These are phyloP conservation scores for Lypha dubia DNA, from an alignment of 2,888 invertebrate species.

Conservation along the genomic window DNA sequence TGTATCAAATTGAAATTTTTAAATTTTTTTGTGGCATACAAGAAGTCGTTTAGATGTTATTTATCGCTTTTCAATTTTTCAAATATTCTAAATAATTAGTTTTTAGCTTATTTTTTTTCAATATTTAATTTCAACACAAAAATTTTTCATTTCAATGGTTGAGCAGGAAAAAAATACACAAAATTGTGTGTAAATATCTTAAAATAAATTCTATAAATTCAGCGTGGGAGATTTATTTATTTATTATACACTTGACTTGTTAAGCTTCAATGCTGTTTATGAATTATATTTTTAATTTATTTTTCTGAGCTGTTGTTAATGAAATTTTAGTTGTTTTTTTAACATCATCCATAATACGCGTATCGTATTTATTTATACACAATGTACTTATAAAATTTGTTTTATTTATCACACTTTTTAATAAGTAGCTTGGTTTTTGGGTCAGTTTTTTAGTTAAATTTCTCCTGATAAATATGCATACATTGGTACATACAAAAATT, in stretches of 20 bases:
- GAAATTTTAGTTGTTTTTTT: constrained; percentile 31
- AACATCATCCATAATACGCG: constrained; percentile 32
- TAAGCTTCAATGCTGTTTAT: constrained; percentile 26
- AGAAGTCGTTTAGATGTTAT: no score
- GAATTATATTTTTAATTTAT: constrained; percentile 12
- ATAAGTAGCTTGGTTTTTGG: constrained; percentile 64
- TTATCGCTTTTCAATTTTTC: neutral
- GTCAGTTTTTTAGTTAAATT: constrained; percentile 62
- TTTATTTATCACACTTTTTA: constrained; percentile 59
- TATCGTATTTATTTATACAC: constrained; percentile 8
- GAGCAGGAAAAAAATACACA: neutral
- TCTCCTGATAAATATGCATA: constrained; percentile 52
- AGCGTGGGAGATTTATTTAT: constrained; percentile 65
- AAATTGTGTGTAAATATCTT: neutral
- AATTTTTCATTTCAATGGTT: neutral
- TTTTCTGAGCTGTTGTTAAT: constrained; percentile 37
- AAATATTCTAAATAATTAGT: neutral
- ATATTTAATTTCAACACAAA: neutral
- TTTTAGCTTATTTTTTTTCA: neutral
- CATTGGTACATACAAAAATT: no score
- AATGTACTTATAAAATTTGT: neutral
- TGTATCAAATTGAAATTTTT: no score
- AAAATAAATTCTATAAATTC: neutral
- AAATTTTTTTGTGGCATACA: no score
- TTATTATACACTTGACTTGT: constrained; percentile 58